A percentile compares a stretch with the other conserved stretches of the same genome.
Conservation (phyloP, 2,797 vertebrate genomes). For the Synaphobranchus kaupii region DNA sequence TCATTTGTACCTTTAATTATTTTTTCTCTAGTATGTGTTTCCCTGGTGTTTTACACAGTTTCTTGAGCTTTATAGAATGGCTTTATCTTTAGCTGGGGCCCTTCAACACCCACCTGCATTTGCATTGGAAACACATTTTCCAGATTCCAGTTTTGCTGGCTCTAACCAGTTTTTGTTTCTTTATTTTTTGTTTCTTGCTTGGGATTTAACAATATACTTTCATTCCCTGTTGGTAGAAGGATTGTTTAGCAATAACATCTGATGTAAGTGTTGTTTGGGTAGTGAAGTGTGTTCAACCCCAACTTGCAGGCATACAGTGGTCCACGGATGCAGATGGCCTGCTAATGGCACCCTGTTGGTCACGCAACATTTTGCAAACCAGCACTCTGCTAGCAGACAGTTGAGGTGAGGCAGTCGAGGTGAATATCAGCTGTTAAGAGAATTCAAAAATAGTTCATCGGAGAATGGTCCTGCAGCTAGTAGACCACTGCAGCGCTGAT, state of each 20-base stretch:
- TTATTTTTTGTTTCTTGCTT: neutral
- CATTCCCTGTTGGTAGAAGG: neutral
- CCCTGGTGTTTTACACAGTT: neutral
- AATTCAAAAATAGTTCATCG: too few species aligned
- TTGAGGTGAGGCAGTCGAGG: too few species aligned
- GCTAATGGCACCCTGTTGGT: too few species aligned
- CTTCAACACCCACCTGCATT: conserved; percentile 29
- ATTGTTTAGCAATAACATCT: neutral
- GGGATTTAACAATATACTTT: neutral
- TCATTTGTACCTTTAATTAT: conserved; percentile 36
- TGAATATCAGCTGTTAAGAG: too few species aligned
- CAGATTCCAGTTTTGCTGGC: conserved; percentile 17
- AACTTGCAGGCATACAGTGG: too few species aligned
- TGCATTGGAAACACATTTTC: conserved; percentile 48
- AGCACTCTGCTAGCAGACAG: too few species aligned
- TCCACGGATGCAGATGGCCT: too few species aligned
- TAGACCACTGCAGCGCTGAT: too few species aligned
- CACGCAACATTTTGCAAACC: too few species aligned
- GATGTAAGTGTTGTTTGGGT: neutral
- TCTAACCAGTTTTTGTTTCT: neutral
- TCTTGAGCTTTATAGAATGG: conserved; percentile 7
- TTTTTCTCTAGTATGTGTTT: conserved; percentile 33
- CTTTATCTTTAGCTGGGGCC: conserved; percentile 43
- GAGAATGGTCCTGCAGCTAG: too few species aligned
- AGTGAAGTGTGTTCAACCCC: too few species aligned